A percentile compares a stretch with the other conserved stretches of the same genome.
Conservation (phyloP, 2,888 invertebrate species). For the Scaptomyza tumidula region DNA sequence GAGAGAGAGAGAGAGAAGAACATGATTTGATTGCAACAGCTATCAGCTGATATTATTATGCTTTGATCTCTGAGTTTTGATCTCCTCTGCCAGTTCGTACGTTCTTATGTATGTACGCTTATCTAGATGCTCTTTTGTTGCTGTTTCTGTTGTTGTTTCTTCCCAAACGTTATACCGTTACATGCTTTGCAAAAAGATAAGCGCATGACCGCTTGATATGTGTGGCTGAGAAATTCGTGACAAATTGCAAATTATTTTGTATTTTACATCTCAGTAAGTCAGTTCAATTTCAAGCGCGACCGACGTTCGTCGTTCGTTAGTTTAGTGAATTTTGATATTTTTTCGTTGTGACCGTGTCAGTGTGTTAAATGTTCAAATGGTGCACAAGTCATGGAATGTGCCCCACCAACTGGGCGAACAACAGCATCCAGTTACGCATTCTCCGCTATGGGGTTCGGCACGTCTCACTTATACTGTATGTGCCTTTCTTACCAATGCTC, state of each 20-base stretch:
- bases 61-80: neutral
- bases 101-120: neutral
- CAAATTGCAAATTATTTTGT: conserved; percentile 57
- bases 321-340: neutral
- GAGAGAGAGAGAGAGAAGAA: too few relatives aligned
- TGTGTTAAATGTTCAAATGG: conserved; percentile 36
- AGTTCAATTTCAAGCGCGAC: conserved; percentile 16
- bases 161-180: conserved; percentile 31
- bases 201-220: conserved; percentile 31
- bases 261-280: conserved; percentile 21
- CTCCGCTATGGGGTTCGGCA: conserved; percentile 80
- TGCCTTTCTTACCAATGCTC: conserved; percentile 80
- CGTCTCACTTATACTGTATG: conserved; percentile 83
- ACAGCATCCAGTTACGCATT: neutral
- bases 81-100: conserved; percentile 2
- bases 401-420: conserved; percentile 9
- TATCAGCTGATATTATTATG: conserved; percentile 17
- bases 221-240: conserved; percentile 58
- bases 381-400: conserved; percentile 59
- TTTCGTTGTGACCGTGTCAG: neutral
- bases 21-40: too few relatives aligned
- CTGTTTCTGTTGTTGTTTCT: conserved; percentile 16
- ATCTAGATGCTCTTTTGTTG: conserved; percentile 1
- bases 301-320: conserved; percentile 9
- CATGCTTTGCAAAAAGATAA: conserved; percentile 40